Conservation (phyloP, 1,140 invertebrate genomes). For the Streblospio benedicti region DNA sequence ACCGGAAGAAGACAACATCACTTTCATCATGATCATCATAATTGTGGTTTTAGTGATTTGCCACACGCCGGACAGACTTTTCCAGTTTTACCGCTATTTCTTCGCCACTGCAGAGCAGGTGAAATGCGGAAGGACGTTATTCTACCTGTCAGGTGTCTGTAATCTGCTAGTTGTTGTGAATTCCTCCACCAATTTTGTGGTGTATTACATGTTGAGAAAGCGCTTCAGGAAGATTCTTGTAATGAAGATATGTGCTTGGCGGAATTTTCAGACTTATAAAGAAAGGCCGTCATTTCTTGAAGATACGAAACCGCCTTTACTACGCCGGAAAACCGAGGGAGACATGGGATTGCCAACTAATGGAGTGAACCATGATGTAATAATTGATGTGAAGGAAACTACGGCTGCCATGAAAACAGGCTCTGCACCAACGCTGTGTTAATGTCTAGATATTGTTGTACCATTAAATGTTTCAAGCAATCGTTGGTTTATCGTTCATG, state of each 20-base stretch:
- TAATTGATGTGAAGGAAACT: too few species aligned
- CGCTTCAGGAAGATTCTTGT: slow-evolving; percentile 12
- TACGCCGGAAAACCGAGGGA: too few species aligned
- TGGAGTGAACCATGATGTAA: too few species aligned
- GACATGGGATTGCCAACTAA: too few species aligned
- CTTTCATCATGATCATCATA: slow-evolving; percentile 14
- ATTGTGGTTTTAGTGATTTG: slow-evolving; percentile 14
- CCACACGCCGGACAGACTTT: slow-evolving; percentile 12
- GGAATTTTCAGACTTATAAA: too few species aligned
- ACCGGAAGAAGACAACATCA: slow-evolving; percentile 14
- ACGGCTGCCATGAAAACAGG: too few species aligned
- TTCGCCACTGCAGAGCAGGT: not conserved
- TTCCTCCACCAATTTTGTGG: slow-evolving; percentile 17
- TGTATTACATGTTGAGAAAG: slow-evolving; percentile 12
- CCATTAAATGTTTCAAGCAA: too few species aligned
- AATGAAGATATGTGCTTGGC: not conserved
- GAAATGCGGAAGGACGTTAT: not conserved
- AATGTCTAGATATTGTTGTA: too few species aligned
- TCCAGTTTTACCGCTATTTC: slow-evolving; percentile 1
- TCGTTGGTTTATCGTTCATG: too few species aligned
- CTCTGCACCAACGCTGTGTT: too few species aligned
- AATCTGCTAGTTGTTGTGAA: slow-evolving; percentile 15
- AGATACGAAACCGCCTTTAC: too few species aligned
- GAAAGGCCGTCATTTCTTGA: too few species aligned
- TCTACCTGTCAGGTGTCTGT: not conserved